Conservation (phyloP, 35 echinoderm and acorn worm genomes). For the Heliocidaris erythrogramma region DNA sequence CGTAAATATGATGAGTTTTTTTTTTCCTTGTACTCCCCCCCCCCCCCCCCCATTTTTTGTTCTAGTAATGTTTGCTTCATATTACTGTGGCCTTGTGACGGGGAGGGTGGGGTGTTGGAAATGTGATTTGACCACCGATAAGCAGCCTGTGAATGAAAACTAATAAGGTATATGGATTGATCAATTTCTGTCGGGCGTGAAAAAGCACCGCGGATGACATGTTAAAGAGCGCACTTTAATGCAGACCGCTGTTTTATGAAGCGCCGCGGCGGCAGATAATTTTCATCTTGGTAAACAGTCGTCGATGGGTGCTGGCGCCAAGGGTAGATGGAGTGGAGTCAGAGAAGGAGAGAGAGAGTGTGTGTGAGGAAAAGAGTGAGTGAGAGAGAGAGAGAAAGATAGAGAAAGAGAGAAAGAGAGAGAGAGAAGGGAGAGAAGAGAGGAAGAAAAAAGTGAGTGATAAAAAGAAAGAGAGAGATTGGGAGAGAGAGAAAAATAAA, state of each 20-base stretch:
- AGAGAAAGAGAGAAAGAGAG: too few species aligned
- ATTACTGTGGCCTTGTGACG: background rate
- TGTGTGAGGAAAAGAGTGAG: background rate
- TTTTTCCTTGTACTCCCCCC: too few species aligned
- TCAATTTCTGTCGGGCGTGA: slow-evolving; percentile 26
- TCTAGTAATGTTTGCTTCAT: background rate
- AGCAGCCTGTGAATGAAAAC: background rate
- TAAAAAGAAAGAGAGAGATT: background rate
- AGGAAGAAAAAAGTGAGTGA: background rate
- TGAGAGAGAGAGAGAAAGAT: background rate
- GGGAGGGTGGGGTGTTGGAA: background rate
- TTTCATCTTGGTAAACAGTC: slow-evolving; percentile 44
- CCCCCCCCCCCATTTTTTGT: too few species aligned
- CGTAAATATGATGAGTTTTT: too few species aligned
- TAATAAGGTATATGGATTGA: slow-evolving; percentile 11
- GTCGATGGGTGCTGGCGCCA: slow-evolving; percentile 18
- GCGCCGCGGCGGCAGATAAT: slow-evolving; percentile 40
- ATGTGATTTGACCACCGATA: background rate
- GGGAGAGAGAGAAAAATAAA: background rate
- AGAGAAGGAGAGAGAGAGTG: background rate
- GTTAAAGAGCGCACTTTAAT: slow-evolving; percentile 34
- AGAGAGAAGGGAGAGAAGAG: too few species aligned
- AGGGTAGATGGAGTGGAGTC: background rate
- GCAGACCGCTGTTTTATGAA: slow-evolving; percentile 39
- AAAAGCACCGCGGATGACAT: background rate